phyloP scores from a whole-genome alignment of 2,888 invertebrate genomes.

The Helicoverpa assulta region DNA sequence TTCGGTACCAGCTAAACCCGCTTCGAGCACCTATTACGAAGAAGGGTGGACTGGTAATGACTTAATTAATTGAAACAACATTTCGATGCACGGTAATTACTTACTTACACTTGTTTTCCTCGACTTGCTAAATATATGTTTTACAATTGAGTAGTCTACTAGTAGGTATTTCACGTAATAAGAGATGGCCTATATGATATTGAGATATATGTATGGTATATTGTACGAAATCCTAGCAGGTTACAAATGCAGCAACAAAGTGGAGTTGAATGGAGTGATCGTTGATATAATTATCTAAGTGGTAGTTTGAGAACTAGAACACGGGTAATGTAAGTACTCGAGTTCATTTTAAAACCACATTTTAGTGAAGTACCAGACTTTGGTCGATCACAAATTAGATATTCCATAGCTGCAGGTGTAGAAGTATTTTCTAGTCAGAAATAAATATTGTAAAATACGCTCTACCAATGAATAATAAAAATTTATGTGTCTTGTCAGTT shows the following conservation, averaged over 20 bases:
- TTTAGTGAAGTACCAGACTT: no score
- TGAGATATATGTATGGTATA: background rate
- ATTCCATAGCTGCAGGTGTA: no score
- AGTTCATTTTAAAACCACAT: no score
- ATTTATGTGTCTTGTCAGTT: no score
- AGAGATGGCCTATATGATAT: background rate
- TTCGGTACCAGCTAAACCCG: constrained; percentile 15
- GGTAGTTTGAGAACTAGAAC: constrained; percentile 8
- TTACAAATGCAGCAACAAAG: background rate
- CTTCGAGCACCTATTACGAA: constrained; percentile 2
- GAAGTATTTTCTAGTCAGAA: no score
- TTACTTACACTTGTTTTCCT: background rate
- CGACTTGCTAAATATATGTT: background rate
- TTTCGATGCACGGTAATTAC: background rate
- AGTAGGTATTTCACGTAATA: background rate
- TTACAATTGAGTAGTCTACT: background rate
- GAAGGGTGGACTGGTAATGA: background rate
- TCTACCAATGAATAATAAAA: no score
- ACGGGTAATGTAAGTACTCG: background rate
- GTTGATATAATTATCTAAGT: background rate
- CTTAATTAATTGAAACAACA: background rate
- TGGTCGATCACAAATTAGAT: no score
- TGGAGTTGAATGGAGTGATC: background rate
- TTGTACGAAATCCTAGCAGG: background rate
- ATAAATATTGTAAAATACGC: no score